Conservation (phyloP, 2,888 invertebrate species). For the Cantharis flavilabris region DNA sequence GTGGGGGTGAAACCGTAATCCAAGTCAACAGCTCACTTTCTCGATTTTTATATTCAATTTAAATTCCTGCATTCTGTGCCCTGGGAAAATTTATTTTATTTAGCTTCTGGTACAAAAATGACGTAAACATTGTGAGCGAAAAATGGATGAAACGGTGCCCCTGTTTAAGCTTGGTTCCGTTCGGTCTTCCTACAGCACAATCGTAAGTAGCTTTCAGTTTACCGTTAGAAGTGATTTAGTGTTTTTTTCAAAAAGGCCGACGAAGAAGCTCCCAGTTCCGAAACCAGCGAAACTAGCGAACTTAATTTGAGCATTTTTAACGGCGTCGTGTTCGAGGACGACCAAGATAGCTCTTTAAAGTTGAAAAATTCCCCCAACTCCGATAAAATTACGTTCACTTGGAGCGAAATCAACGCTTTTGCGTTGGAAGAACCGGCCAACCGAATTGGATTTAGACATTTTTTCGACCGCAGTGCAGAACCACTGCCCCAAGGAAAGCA, state of each 20-base stretch:
- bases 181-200: neutral
- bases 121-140: neutral
- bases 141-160: neutral
- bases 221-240: neutral
- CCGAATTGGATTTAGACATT: neutral
- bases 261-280: neutral
- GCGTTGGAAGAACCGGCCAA: conserved; percentile 58
- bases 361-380: neutral
- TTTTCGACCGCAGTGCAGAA: neutral
- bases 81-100: neutral
- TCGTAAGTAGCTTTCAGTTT: neutral
- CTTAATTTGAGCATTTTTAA: neutral
- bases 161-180: neutral
- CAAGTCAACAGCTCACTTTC: neutral
- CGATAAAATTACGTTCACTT: conserved; percentile 55
- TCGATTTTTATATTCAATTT: neutral
- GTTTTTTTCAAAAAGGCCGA: neutral
- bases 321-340: neutral
- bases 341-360: neutral
- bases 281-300: neutral
- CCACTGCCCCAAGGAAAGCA: conserved; percentile 64
- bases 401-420: conserved; percentile 80
- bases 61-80: neutral
- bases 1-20: conserved; percentile 1
- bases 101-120: neutral